A percentile compares a stretch with the other conserved stretches of the same genome.
Evolutionary conservation across 2,888 invertebrate genomes (phyloP).

Genomic region (Ormyrus pomaceus): DNA sequence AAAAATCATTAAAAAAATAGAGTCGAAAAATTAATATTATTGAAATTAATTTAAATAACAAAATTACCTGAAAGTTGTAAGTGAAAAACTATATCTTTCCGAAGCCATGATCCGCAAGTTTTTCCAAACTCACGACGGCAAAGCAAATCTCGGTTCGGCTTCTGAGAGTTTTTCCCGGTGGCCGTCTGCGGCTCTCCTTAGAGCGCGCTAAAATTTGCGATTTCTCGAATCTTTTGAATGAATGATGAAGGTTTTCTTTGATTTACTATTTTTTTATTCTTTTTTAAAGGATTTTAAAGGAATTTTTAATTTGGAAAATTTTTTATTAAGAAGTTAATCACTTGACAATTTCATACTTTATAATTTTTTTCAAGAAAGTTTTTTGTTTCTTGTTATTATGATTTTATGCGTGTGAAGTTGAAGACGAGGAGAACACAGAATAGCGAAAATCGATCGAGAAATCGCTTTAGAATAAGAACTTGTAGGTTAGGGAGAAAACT

Average conservation of each 20-base stretch:
- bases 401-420: neutral
- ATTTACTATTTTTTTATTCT: slow-evolving; percentile 15
- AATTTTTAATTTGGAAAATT: slow-evolving; percentile 1
- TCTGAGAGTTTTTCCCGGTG: slow-evolving; percentile 32
- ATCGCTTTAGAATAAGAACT: neutral
- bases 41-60: slow-evolving; percentile 37
- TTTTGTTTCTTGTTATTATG: neutral
- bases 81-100: slow-evolving; percentile 97
- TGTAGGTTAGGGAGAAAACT: neutral
- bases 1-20: neutral
- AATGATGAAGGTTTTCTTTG: neutral
- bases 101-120: slow-evolving; percentile 84
- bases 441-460: slow-evolving; percentile 22
- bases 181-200: slow-evolving; percentile 26
- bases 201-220: slow-evolving; percentile 19
- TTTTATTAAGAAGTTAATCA: neutral
- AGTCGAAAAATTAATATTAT: neutral
- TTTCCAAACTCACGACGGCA: slow-evolving; percentile 15
- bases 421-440: neutral
- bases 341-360: too few relatives aligned
- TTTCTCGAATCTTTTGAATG: slow-evolving; percentile 15
- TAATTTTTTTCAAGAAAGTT: too few relatives aligned
- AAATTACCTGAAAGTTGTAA: slow-evolving; percentile 88
- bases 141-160: slow-evolving; percentile 31
- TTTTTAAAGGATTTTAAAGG: neutral